A percentile compares a stretch with the other conserved stretches of the same genome.
These are phyloP conservation scores for Galagoides demidoff DNA, from an alignment of 2,797 vertebrate genomes.

Conservation along the genomic window DNA sequence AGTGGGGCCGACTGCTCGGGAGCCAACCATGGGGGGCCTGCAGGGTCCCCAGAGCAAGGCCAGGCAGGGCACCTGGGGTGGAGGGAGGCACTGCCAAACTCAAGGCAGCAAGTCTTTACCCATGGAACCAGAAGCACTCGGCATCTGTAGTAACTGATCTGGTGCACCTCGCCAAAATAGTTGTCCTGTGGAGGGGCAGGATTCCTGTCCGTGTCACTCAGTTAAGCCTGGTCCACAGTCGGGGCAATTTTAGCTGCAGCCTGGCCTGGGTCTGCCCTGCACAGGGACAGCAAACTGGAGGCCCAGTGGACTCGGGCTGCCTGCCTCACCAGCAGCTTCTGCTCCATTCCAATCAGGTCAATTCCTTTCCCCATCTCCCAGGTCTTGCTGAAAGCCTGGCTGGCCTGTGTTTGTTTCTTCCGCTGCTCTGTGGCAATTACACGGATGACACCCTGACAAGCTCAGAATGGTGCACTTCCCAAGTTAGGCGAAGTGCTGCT, in stretches of 20 bases:
- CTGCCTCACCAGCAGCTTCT: background rate
- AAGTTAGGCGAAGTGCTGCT: background rate
- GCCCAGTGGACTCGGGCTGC: too few relatives aligned
- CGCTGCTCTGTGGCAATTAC: background rate
- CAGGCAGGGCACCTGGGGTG: too few relatives aligned
- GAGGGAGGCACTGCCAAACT: background rate
- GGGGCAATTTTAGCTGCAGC: background rate
- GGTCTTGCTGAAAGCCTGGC: background rate
- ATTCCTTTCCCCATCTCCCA: background rate
- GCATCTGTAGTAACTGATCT: too few relatives aligned
- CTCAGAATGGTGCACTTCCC: background rate
- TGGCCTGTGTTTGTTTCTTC: background rate
- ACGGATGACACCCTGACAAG: background rate
- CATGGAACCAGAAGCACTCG: background rate
- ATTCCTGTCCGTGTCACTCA: rapidly evolving
- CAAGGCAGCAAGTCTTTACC: background rate
- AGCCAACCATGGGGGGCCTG: too few relatives aligned
- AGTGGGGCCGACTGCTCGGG: background rate
- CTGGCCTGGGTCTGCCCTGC: background rate
- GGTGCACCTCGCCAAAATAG: rapidly evolving
- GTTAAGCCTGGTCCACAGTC: background rate
- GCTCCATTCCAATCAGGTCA: background rate
- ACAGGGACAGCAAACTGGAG: rapidly evolving
- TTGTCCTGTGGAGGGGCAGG: background rate
- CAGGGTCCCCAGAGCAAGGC: background rate